phyloP scores from a whole-genome alignment of 2,113 vertebrate species.

The Alligator sinensis region DNA sequence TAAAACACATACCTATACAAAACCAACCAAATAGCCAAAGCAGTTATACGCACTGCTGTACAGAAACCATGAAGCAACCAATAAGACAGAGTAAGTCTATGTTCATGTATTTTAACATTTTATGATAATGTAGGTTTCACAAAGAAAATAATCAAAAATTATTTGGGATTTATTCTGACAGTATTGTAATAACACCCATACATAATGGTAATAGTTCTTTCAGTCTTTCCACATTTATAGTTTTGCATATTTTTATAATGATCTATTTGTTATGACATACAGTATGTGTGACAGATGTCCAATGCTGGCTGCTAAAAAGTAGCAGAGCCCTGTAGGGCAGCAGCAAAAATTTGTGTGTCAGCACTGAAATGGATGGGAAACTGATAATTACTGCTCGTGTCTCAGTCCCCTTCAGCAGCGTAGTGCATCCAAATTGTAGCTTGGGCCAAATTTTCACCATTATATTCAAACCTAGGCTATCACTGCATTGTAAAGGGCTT shows the following conservation, averaged over 20 bases:
- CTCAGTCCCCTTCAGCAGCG: background rate
- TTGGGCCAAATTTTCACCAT: background rate
- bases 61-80: constrained; percentile 33
- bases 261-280: constrained; percentile 77
- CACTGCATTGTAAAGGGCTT: constrained; percentile 25
- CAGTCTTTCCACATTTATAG: constrained; percentile 55
- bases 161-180: constrained; percentile 59
- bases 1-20: background rate
- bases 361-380: constrained; percentile 49
- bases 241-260: constrained; percentile 58
- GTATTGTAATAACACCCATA: constrained; percentile 50
- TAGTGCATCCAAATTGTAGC: background rate
- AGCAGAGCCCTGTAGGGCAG: constrained; percentile 65
- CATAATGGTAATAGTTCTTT: constrained; percentile 42
- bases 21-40: background rate
- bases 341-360: constrained; percentile 59
- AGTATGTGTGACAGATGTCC: constrained; percentile 79
- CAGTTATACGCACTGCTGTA: background rate
- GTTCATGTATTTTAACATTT: constrained; percentile 58
- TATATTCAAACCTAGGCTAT: background rate
- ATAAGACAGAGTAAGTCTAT: constrained; percentile 16
- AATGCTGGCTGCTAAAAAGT: constrained; percentile 73
- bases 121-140: constrained; percentile 47
- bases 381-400: constrained; percentile 30
- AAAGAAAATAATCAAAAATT: constrained; percentile 53